phyloP scores from a whole-genome alignment of 2,888 invertebrate genomes.

The Eristalis intricaria region DNA sequence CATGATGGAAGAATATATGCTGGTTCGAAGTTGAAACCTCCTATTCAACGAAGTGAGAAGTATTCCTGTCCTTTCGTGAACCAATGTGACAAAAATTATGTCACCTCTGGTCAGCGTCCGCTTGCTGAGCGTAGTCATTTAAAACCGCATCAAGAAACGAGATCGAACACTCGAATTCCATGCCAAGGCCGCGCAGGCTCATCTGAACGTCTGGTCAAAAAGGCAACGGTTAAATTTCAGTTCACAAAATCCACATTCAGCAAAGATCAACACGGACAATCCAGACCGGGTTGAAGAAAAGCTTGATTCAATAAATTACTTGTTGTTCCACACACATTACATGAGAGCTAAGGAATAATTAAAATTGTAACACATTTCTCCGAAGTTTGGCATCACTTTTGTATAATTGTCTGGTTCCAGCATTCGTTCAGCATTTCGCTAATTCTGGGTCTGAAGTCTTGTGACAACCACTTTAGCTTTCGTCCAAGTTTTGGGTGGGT shows the following conservation, averaged over 20 bases:
- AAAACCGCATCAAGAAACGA: neutral
- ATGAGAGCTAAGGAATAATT: neutral
- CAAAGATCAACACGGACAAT: constrained; percentile 11
- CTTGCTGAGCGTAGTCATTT: neutral
- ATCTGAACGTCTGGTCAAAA: constrained; percentile 49
- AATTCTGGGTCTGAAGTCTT: too few species aligned
- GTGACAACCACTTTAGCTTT: too few species aligned
- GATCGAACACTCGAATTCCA: constrained; percentile 9
- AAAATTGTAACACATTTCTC: neutral
- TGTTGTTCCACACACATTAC: too few species aligned
- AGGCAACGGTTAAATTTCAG: constrained; percentile 42
- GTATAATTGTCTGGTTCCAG: too few species aligned
- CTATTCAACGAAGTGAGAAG: neutral
- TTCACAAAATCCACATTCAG: constrained; percentile 39
- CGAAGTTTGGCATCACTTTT: too few species aligned
- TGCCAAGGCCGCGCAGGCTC: neutral
- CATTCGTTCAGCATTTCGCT: too few species aligned
- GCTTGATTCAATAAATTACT: neutral
- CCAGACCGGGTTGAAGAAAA: neutral
- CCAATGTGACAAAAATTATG: neutral
- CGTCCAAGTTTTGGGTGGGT: too few species aligned
- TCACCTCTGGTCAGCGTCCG: neutral
- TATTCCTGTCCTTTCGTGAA: neutral
- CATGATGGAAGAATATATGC: neutral
- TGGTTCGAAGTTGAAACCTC: neutral